Evolutionary conservation across 2,797 vertebrate genomes (phyloP).

Genomic region (Pseudochromis fuscus): DNA sequence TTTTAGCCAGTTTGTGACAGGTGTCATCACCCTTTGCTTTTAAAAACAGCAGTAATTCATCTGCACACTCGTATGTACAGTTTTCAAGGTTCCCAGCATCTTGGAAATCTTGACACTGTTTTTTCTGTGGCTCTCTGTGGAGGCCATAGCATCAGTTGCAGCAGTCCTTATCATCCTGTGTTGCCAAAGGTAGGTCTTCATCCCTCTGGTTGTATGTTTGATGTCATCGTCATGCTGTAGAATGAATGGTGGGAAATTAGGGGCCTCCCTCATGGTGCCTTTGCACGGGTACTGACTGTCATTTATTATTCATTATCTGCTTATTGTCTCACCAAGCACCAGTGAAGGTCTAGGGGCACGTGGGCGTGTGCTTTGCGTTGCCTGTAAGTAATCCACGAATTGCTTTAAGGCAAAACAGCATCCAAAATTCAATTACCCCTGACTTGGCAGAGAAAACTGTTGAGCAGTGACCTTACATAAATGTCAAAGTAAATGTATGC

Average conservation of each 20-base stretch:
- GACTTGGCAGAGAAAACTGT: slow-evolving; percentile 64
- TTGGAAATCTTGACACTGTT: too few relatives aligned
- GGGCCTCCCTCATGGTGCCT: background rate
- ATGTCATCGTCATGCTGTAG: background rate
- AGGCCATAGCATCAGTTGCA: background rate
- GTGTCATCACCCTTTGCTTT: background rate
- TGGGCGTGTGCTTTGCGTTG: slow-evolving; percentile 21
- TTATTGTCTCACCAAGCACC: slow-evolving; percentile 21
- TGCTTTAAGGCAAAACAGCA: slow-evolving; percentile 60
- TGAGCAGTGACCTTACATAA: slow-evolving; percentile 76
- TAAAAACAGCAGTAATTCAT: background rate
- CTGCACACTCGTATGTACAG: too few relatives aligned
- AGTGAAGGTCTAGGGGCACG: slow-evolving; percentile 7
- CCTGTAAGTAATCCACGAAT: slow-evolving; percentile 61
- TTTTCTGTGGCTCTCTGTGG: too few relatives aligned
- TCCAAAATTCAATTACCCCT: slow-evolving; percentile 72
- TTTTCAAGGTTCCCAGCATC: too few relatives aligned
- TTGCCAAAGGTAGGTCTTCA: background rate
- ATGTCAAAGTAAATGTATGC: slow-evolving; percentile 73
- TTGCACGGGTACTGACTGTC: background rate
- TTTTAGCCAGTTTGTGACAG: background rate
- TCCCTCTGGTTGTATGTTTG: background rate
- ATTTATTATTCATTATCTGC: slow-evolving; percentile 41
- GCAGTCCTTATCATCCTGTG: background rate
- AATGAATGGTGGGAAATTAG: background rate